These are phyloP conservation scores for Apis florea DNA, from an alignment of 1,140 invertebrate genomes.

Conservation along the genomic window DNA sequence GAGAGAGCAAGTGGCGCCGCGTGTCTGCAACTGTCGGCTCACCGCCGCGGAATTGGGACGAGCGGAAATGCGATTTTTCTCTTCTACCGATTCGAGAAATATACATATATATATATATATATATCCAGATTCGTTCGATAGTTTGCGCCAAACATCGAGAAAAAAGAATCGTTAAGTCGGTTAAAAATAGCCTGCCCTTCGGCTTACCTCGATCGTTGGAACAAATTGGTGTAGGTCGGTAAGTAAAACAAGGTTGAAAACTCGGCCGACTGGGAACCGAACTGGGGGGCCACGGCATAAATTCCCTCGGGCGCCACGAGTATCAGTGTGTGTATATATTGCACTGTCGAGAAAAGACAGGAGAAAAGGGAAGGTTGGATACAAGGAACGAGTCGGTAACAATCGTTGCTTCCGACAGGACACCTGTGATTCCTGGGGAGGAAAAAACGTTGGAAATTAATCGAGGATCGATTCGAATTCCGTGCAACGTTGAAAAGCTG, in stretches of 20 bases:
- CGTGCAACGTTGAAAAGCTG: not conserved
- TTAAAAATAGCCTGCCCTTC: slow-evolving; percentile 50
- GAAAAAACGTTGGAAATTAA: slow-evolving; percentile 26
- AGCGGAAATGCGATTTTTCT: not conserved
- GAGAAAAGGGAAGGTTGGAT: not conserved
- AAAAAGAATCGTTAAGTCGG: slow-evolving; percentile 6
- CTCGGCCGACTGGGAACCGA: slow-evolving; percentile 27
- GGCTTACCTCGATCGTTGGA: slow-evolving; percentile 47
- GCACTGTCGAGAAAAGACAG: slow-evolving; percentile 19
- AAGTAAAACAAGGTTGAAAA: slow-evolving; percentile 68
- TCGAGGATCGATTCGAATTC: slow-evolving; percentile 21
- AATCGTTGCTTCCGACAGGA: slow-evolving; percentile 3
- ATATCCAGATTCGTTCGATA: too few species aligned
- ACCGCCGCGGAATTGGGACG: not conserved
- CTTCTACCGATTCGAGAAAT: too few species aligned
- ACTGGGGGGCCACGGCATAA: slow-evolving; percentile 63
- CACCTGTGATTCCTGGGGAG: not conserved
- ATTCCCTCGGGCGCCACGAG: slow-evolving; percentile 21
- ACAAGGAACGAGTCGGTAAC: not conserved
- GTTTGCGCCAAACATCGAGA: not conserved
- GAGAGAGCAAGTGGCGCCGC: not conserved
- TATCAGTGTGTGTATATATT: not conserved
- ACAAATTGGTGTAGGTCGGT: slow-evolving; percentile 68
- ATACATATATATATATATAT: too few species aligned
- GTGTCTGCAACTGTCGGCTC: slow-evolving; percentile 25